Conservation (phyloP, 2,797 vertebrate genomes). For the Tinamus major region DNA sequence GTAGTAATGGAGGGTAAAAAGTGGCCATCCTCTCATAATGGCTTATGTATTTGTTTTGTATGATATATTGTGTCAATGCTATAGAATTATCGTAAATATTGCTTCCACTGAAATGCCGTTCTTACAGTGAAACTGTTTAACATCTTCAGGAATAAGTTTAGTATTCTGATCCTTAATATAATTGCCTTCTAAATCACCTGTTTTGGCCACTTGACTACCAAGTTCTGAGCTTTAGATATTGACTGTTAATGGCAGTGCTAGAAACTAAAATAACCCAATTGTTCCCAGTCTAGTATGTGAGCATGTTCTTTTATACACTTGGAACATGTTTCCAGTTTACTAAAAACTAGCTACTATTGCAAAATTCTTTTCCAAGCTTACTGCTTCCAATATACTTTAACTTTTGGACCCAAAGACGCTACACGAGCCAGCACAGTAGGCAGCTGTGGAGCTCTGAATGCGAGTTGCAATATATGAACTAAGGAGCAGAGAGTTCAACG, state of each 20-base stretch:
- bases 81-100: neutral
- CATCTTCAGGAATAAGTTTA: neutral
- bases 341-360: neutral
- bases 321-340: neutral
- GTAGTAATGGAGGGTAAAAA: neutral
- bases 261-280: neutral
- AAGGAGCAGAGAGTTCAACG: no score
- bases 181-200: neutral
- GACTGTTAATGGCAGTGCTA: neutral
- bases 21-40: neutral
- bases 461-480: neutral
- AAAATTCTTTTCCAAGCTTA: neutral
- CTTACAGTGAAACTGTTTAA: neutral
- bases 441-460: neutral
- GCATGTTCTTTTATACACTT: neutral
- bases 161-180: neutral
- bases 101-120: neutral
- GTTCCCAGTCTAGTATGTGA: neutral
- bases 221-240: neutral
- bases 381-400: neutral
- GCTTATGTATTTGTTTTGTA: neutral
- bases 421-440: neutral
- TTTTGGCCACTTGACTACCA: neutral
- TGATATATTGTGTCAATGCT: rapidly evolving
- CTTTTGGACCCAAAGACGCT: neutral